Conservation (phyloP, 1,140 invertebrate genomes). For the Cydia amplana region DNA sequence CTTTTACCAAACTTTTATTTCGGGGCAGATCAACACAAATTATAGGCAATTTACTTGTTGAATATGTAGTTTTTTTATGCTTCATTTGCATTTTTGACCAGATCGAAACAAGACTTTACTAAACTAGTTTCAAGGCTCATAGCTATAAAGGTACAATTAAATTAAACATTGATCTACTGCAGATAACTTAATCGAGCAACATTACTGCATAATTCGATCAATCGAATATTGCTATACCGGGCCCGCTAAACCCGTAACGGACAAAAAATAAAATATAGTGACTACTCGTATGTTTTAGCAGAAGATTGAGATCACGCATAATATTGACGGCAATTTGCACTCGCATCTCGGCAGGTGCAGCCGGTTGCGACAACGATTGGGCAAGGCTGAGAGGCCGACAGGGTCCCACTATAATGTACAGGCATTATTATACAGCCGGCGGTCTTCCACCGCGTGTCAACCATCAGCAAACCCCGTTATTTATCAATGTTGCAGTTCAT, state of each 20-base stretch:
- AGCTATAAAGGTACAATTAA: conserved; percentile 2
- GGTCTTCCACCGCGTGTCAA: neutral
- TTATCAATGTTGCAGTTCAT: too few relatives aligned
- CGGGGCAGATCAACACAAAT: neutral
- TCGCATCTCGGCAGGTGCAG: conserved; percentile 29
- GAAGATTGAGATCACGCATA: conserved; percentile 28
- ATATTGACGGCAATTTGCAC: conserved; percentile 27
- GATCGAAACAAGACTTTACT: neutral
- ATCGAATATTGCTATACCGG: neutral
- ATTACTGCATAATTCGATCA: conserved; percentile 9
- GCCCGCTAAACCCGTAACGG: neutral
- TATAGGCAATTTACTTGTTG: neutral
- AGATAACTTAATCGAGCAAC: conserved; percentile 7
- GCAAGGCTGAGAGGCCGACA: conserved; percentile 23
- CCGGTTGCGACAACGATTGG: conserved; percentile 28
- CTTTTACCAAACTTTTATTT: neutral
- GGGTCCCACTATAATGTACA: conserved; percentile 18
- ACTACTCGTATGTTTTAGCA: neutral
- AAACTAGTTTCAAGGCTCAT: neutral
- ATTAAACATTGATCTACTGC: neutral
- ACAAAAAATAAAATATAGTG: neutral
- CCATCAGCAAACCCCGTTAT: neutral
- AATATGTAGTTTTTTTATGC: neutral
- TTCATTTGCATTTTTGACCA: neutral
- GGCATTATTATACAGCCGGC: conserved; percentile 16